Base-by-base conservation (phyloP, 23 tunicate genomes). In the Diplosoma virens region DNA sequence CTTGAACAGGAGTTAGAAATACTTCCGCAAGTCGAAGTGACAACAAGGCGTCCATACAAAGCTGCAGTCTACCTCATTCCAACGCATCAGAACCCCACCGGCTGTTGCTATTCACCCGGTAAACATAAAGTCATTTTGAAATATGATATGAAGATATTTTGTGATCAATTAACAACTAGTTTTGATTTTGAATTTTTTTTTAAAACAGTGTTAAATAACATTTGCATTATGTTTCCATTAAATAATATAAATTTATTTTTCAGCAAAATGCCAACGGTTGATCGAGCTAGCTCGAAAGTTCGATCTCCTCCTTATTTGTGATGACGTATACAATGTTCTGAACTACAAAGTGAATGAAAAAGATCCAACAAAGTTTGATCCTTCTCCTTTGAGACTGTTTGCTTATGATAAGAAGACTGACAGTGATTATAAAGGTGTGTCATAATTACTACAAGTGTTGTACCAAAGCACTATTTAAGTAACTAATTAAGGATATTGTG, bases 11-110 rank as follows among this genome's bases (percentile, higher is more conserved):
- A 89, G 31, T 36, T 82, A 56, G 28, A 67, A 36, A 68, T 50
- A 22, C 71, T 82, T 7, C 77, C 82, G 32, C 16, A 32, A 9
- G 27, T 26, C n/a, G 72, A 71, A 50, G 1, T 71, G 1, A 60
- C 78, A n/a, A 48, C 53, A 27, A 36, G 81, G 33, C 34, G 75
- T 17, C 96, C 96, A 5, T 89, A 77, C 32, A 67, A 77, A 16
- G 96, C 96, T 0, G 83, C 83, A 20, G 55, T 89, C 29, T 89
- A 89, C 32, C 41, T 89, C 25, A 78, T 89, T 36, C 81, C 96
- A 2, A 73, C 78, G 18, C 87, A 82, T 48, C 96, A 89, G 16
- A 89, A 89, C 37, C 96, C 96, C 33, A 83, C 96, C 33, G 85
- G 86, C n/a, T 29, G 20, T 41, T 45, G 76, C 54, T 80, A 80